Evolutionary conservation across 2,113 vertebrate species (phyloP), one percentile per base, ranked within the genome.

Genomic region (Theristicus caerulescens): DNA sequence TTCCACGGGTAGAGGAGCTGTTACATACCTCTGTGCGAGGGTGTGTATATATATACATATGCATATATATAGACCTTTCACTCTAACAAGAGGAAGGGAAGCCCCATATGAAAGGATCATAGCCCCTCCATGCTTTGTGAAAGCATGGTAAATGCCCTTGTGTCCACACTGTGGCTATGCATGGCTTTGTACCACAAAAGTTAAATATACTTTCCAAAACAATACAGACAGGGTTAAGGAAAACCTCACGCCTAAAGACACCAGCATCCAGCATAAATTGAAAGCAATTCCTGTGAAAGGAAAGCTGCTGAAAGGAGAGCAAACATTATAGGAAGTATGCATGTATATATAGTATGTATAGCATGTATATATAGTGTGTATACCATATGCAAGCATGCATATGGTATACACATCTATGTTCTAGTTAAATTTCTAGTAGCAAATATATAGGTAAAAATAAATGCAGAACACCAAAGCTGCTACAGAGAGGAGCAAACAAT

Each of bases 31-130:
- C 14, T 58, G 3, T 20, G 12, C 17, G 25, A 11, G 22, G 10
- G 2, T 26, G 0, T 11, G 3, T 17, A 17, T 11, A 29, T 6
- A 24, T 17, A 9, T 4, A 65, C 4, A 24, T 9, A 42, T 42
- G 40, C 40, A 24, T 11, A n/a, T 16, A 29, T 18, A 36, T 8
- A 32, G 11, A 14, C 10, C 26, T 47, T 77, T 32, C 26, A 44
- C 21, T 72, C 59, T 14, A 70, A 64, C 1, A 5, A 31, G 27
- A 52, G 18, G 18, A 92, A 2, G 1, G 9, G 31, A 79, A 90
- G 34, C 14, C 34, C 31, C 26, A 20, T 31, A 55, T 5, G 11
- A 88, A 83, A 70, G 22, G 19, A 62, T 40, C 13, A n/a, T 6
- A 72, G 66, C 12, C 59, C 10, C 27, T 8, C 31, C 20, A 34